phyloP scores from a whole-genome alignment of 2,888 invertebrate genomes.

The Hydrotaea cyrtoneurina region DNA sequence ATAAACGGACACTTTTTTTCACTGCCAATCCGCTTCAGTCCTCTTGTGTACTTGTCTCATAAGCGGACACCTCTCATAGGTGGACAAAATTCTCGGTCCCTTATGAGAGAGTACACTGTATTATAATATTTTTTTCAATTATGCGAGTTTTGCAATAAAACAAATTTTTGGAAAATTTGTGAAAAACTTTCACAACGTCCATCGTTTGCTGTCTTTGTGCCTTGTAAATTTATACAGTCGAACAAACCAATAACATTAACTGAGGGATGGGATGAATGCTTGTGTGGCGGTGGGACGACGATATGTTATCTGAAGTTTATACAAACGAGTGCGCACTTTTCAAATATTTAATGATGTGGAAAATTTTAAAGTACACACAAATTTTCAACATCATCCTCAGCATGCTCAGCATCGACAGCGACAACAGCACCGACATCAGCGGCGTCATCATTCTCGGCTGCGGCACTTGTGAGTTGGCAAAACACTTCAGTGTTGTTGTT shows the following conservation, averaged over 20 bases:
- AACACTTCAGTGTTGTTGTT: background rate
- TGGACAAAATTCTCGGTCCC: no score
- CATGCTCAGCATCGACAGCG: background rate
- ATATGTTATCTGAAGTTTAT: slow-evolving; percentile 23
- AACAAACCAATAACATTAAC: background rate
- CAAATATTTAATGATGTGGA: slow-evolving; percentile 50
- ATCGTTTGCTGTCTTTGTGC: background rate
- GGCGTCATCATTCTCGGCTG: no score
- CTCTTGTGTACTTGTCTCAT: no score
- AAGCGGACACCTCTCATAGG: no score
- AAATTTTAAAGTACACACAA: slow-evolving; percentile 40
- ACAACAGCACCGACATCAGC: background rate
- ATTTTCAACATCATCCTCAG: background rate
- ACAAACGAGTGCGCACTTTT: background rate
- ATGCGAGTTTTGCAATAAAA: no score
- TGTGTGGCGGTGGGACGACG: background rate
- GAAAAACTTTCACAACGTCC: background rate
- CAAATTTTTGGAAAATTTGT: no score
- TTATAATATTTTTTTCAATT: no score
- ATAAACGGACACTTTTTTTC: no score
- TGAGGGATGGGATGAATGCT: background rate
- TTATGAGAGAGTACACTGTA: no score
- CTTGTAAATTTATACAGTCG: background rate
- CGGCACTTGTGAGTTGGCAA: no score
- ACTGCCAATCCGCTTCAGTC: no score